phyloP scores from a whole-genome alignment of 2,113 vertebrate genomes.

The Oncorhynchus keta region DNA sequence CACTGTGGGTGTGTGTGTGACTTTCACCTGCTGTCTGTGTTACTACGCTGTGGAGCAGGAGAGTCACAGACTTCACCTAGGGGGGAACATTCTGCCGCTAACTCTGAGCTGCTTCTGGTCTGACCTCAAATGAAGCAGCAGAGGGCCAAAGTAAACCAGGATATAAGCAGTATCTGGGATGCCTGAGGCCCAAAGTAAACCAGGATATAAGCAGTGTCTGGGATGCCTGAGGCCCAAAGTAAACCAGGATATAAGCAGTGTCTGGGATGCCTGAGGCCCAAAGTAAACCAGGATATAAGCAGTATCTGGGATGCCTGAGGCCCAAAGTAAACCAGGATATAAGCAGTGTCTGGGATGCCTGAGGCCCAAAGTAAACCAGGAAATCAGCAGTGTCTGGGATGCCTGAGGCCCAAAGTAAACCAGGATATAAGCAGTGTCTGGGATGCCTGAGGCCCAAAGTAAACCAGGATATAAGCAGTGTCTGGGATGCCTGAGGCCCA shows the following conservation, averaged over 20 bases:
- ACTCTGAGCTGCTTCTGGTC: conserved; percentile 55
- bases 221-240: conserved; percentile 63
- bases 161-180: conserved; percentile 61
- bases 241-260: conserved; percentile 60
- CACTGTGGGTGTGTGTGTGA: too few species aligned
- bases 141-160: conserved; percentile 64
- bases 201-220: conserved; percentile 58
- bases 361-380: conserved; percentile 66
- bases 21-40: neutral
- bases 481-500: conserved; percentile 61
- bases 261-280: conserved; percentile 62
- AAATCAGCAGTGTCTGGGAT: conserved; percentile 61
- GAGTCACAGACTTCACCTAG: conserved; percentile 6
- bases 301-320: conserved; percentile 55
- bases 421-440: conserved; percentile 58
- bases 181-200: conserved; percentile 65
- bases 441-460: conserved; percentile 61
- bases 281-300: conserved; percentile 63
- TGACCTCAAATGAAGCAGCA: conserved; percentile 54
- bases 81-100: conserved; percentile 51
- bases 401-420: conserved; percentile 65
- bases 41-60: neutral
- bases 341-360: conserved; percentile 61
- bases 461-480: conserved; percentile 60
- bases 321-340: conserved; percentile 66